Percentiles rank a stretch among this genome's conserved stretches.
phyloP scores from a whole-genome alignment of 1,140 invertebrate genomes.

The Calycopis cecrops region DNA sequence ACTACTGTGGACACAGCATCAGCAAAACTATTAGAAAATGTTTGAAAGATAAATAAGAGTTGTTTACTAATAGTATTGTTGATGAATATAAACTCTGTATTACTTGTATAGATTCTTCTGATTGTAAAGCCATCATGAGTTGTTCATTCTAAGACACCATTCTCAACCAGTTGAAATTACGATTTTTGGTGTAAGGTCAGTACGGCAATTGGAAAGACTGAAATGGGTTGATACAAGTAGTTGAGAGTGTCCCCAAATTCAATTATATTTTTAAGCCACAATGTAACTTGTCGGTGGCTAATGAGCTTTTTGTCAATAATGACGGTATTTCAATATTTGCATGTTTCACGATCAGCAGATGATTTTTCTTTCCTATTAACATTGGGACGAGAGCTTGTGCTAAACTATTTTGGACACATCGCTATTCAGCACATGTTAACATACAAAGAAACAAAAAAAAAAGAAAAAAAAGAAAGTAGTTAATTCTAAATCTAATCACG shows the following conservation, averaged over 20 bases:
- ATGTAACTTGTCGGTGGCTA: constrained; percentile 37
- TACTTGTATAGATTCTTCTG: not conserved
- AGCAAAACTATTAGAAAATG: constrained; percentile 6
- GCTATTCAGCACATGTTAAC: constrained; percentile 54
- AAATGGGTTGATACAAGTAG: not conserved
- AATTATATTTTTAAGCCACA: constrained; percentile 39
- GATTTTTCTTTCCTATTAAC: constrained; percentile 31
- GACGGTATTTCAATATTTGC: constrained; percentile 37
- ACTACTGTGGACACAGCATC: constrained; percentile 3
- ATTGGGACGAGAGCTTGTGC: constrained; percentile 52
- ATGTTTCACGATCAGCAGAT: constrained; percentile 43
- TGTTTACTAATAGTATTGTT: constrained; percentile 26
- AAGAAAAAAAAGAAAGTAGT: constrained; percentile 42
- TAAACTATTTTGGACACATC: constrained; percentile 53
- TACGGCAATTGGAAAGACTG: not conserved
- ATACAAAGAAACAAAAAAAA: constrained; percentile 30
- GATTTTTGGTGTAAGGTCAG: not conserved
- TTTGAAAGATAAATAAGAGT: constrained; percentile 11
- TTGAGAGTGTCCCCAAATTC: constrained; percentile 29
- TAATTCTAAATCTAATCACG: constrained; percentile 39
- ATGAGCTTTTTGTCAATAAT: constrained; percentile 45
- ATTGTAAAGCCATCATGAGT: not conserved
- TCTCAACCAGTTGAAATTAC: too few relatives aligned
- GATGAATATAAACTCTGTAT: not conserved
- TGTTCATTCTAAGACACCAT: too few relatives aligned